Base-by-base conservation (phyloP, 2,888 invertebrate species). In the Sarcophaga variegata region DNA sequence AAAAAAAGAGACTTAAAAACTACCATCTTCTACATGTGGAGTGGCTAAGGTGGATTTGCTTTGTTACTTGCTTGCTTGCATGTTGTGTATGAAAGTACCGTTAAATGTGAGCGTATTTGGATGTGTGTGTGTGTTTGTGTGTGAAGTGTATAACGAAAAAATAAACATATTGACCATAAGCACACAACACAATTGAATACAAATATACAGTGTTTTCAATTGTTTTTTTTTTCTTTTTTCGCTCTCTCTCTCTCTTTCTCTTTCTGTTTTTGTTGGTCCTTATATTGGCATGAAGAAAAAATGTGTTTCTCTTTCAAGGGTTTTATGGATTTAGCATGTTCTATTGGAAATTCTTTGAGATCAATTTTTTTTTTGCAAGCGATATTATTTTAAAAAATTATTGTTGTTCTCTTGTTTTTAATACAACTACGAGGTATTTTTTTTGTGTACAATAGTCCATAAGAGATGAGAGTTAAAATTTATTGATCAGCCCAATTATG, bases 161-260 rank as follows among this genome's bases (percentile, higher is more conserved):
- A 63, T 27, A 76, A 85, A 74, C 83, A 86, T 83, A 83, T 78
- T 83, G 83, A 83, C 86, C 83, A 83, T 86, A 86, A 86, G 83
- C 83, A 86, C 83, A 83, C 86, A 83, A 85, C 74, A 81, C 85
- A 85, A 81, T 77, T 54, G 17, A 54, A 54, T 54, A 54, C 54
- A 54, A 81, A 71, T 77, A 54, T 8, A 77, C 8, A 25, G 10
- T n/a, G 75, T 72, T 79, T 85, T 74, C 22, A 20, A 60, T 60
- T 72, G 10, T 79, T 63, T 49, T 69, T 72, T 67, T 60, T 71
- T 81, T 79, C n/a, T 81, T 84, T 81, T 87, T 81, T 87, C 37
- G 0, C 8, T 37, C 37, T 37, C 6, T 37, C 37, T 37, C 2
- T 37, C 37, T 6, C 6, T 27, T 4, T 27, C 5, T 27, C 0